phyloP scores from a whole-genome alignment of 1,140 invertebrate species.

The Drosophila arawakana region DNA sequence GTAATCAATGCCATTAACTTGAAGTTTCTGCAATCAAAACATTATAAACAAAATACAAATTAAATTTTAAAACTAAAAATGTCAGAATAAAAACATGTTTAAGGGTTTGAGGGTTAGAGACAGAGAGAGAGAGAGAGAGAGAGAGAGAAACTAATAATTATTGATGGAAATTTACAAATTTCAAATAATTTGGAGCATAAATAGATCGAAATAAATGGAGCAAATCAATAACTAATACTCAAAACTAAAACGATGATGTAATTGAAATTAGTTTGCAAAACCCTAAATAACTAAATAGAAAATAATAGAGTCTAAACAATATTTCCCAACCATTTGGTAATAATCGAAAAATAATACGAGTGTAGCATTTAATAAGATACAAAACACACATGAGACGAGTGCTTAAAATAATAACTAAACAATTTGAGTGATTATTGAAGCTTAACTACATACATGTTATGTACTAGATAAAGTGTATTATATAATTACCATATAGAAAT shows the following conservation, averaged over 20 bases:
- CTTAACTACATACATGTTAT: conserved; percentile 2
- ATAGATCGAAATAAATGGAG: background rate
- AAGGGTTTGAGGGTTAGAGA: no score
- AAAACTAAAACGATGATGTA: background rate
- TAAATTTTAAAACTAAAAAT: no score
- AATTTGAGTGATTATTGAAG: conserved; percentile 15
- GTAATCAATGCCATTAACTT: no score
- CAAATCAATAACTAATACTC: background rate
- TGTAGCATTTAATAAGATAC: conserved; percentile 19
- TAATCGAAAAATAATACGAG: conserved; percentile 25
- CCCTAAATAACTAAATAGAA: background rate
- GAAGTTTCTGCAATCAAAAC: no score
- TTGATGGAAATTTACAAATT: no score
- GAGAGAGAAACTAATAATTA: no score
- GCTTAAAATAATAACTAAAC: background rate
- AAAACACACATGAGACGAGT: background rate
- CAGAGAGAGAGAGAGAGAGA: no score
- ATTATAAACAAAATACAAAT: no score
- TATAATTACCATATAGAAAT: background rate
- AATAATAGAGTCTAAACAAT: background rate
- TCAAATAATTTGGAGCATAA: background rate
- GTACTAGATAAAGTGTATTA: background rate
- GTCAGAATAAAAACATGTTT: no score
- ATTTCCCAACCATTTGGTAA: background rate
- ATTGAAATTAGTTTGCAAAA: no score